Evolutionary conservation across 2,113 vertebrate genomes (phyloP).

Genomic region (Xenus cinereus): DNA sequence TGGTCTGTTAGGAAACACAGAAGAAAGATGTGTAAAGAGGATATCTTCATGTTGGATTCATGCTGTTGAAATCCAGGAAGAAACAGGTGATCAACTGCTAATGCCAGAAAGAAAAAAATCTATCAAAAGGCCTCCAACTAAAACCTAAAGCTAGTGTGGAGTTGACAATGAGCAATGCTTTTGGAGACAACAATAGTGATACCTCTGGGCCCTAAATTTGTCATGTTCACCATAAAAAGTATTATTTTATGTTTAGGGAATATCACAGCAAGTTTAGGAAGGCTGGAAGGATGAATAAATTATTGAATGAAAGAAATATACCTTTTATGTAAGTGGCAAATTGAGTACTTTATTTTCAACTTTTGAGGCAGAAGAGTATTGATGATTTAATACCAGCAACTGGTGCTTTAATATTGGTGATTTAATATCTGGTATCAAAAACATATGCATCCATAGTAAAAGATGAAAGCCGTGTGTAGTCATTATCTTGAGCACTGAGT

Average conservation of each 20-base stretch:
- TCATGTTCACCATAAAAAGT: not conserved
- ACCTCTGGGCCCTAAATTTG: not conserved
- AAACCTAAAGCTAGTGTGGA: not conserved
- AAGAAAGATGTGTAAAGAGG: not conserved
- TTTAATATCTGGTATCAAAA: not conserved
- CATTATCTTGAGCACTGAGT: not conserved
- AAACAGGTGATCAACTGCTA: not conserved
- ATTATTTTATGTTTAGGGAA: not conserved
- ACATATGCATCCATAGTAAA: not conserved
- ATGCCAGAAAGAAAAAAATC: not conserved
- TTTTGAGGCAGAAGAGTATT: not conserved
- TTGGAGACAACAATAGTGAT: not conserved
- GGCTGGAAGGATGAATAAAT: not conserved
- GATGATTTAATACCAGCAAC: not conserved
- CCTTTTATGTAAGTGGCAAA: not conserved
- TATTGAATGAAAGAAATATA: not conserved
- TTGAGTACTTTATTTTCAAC: not conserved
- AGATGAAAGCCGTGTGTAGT: not conserved
- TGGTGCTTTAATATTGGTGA: not conserved
- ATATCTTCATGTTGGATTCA: not conserved
- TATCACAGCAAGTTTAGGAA: not conserved
- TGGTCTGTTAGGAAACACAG: not conserved
- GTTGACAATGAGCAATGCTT: not conserved
- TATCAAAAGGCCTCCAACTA: not conserved
- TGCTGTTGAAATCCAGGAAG: not conserved